phyloP scores from a whole-genome alignment of 2,797 vertebrate genomes.

The Calcarius lapponicus region DNA sequence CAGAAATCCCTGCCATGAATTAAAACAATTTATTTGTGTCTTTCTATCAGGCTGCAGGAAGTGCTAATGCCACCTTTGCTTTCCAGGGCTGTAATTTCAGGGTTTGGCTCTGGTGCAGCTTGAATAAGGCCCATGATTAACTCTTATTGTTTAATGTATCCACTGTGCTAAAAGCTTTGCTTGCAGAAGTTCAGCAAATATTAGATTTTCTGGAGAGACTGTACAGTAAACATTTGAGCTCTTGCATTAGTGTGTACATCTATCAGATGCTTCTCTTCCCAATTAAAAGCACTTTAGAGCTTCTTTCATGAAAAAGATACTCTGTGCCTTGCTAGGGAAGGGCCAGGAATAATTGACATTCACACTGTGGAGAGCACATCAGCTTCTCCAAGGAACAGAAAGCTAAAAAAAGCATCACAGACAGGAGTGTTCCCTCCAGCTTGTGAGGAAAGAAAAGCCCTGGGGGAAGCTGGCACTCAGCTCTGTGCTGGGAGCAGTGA shows the following conservation, averaged over 20 bases:
- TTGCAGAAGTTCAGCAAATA: slow-evolving; percentile 62
- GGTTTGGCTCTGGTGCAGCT: not conserved
- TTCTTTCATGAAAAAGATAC: not conserved
- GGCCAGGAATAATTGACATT: not conserved
- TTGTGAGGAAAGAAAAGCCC: not conserved
- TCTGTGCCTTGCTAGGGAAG: not conserved
- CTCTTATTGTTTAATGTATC: slow-evolving; percentile 42
- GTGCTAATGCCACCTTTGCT: slow-evolving; percentile 55
- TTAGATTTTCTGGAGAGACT: slow-evolving; percentile 28
- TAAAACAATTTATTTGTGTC: not conserved
- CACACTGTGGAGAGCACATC: not conserved
- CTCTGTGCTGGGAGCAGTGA: not conserved
- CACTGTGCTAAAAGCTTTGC: slow-evolving; percentile 17
- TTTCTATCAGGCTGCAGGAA: slow-evolving; percentile 22
- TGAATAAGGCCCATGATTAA: slow-evolving; percentile 38
- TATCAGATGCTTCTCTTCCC: not conserved
- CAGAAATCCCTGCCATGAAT: not conserved
- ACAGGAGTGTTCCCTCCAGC: not conserved
- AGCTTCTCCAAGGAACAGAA: not conserved
- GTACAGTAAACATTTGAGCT: slow-evolving; percentile 21
- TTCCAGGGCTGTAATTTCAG: slow-evolving; percentile 7
- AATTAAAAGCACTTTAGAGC: not conserved
- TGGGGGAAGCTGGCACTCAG: not conserved
- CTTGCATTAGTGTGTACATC: not conserved
- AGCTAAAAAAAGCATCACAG: not conserved